Percentiles rank a stretch among this genome's conserved stretches.
These are phyloP conservation scores for Stictocephala bisonia DNA, from an alignment of 2,888 invertebrate genomes.

Conservation along the genomic window DNA sequence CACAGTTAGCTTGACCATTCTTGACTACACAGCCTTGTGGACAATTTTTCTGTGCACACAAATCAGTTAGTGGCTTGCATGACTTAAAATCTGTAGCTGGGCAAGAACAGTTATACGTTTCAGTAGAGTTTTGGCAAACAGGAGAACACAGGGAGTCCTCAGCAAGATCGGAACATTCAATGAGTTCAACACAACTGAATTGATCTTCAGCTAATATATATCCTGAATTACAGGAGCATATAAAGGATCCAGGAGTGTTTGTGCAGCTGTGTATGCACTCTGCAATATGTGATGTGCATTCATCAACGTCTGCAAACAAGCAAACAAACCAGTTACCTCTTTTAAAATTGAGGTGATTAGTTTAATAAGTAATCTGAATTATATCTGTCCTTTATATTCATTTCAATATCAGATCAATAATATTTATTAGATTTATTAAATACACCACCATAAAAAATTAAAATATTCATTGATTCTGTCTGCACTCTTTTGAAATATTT, in stretches of 20 bases:
- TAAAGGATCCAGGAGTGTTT: constrained; percentile 83
- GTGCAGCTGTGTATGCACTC: constrained; percentile 85
- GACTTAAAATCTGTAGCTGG: constrained; percentile 76
- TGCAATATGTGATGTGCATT: constrained; percentile 76
- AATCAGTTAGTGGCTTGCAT: constrained; percentile 68
- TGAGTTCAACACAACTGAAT: constrained; percentile 79
- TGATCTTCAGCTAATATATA: constrained; percentile 83
- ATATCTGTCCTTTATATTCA: no score
- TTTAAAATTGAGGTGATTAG: no score
- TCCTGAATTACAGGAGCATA: constrained; percentile 81
- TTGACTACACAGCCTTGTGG: constrained; percentile 69
- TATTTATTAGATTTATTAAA: no score
- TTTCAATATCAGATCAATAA: no score
- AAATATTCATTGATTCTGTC: no score
- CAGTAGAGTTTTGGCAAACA: constrained; percentile 81
- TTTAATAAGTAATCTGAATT: no score
- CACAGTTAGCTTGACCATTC: constrained; percentile 56
- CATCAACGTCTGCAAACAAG: constrained; percentile 74
- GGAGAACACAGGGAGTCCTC: constrained; percentile 82
- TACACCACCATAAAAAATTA: no score
- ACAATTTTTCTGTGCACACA: constrained; percentile 69
- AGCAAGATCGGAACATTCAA: constrained; percentile 78
- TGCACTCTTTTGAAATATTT: no score
- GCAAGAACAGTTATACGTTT: constrained; percentile 81
- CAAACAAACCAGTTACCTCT: no score